Conservation (phyloP, 2,113 vertebrate species). For the Lepisosteus oculatus region DNA sequence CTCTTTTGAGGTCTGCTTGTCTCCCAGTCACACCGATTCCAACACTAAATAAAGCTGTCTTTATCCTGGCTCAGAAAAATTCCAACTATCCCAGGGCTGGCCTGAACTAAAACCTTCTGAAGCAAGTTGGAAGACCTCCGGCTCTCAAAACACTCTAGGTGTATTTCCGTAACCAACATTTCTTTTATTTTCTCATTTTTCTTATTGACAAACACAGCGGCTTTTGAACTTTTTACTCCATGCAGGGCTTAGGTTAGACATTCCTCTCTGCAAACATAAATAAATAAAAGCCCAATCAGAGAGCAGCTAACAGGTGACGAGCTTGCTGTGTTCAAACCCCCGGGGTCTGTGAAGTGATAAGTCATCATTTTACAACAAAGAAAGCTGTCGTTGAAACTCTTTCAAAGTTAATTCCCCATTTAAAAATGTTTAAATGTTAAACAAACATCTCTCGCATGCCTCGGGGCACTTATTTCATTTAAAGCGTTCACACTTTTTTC, state of each 20-base stretch:
- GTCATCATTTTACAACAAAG: slow-evolving; percentile 1
- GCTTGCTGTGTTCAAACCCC: not conserved
- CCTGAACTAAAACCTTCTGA: not conserved
- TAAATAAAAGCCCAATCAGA: not conserved
- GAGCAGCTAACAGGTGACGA: not conserved
- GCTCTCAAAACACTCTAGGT: not conserved
- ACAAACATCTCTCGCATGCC: not conserved
- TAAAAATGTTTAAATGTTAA: slow-evolving; percentile 2
- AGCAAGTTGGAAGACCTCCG: not conserved
- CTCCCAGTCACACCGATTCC: slow-evolving; percentile 16
- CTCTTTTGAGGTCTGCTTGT: slow-evolving; percentile 7
- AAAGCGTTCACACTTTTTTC: no score
- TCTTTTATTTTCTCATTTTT: not conserved
- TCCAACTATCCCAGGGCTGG: slow-evolving; percentile 3
- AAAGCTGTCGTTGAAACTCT: not conserved
- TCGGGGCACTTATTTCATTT: not conserved
- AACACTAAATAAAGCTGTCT: slow-evolving; percentile 20
- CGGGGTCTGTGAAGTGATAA: not conserved
- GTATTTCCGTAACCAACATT: not conserved
- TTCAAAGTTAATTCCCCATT: slow-evolving; percentile 4
- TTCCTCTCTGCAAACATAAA: not conserved
- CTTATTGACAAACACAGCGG: not conserved
- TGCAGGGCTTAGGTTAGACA: not conserved
- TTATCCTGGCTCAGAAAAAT: slow-evolving; percentile 5
- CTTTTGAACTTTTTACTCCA: not conserved